Base-by-base conservation (phyloP, 1,140 invertebrate genomes). In the Neuroterus valhalla region DNA sequence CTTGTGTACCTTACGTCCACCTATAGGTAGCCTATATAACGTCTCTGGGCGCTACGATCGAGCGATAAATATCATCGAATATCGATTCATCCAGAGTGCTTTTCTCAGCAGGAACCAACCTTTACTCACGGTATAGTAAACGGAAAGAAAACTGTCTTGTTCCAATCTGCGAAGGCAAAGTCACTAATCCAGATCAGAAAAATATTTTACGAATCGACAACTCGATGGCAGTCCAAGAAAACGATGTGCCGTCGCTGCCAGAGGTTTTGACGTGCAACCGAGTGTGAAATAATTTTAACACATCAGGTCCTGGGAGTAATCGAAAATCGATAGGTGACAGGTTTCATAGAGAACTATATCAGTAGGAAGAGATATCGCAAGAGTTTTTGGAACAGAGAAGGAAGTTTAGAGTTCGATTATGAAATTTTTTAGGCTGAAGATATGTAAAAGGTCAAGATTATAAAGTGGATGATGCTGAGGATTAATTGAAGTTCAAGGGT, bases 261-360 rank as follows among this genome's bases (percentile, higher is more conserved):
- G 66, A 19, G 19, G 67, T 48, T 68, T 68, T 71, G n/a, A 75
- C 69, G 72, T 71, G 72, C 75, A 70, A 77, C 66, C 74, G 66
- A 71, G 68, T 71, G 50, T 67, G 74, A 79, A 79, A 77, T 79
- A 75, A 79, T 67, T 75, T 68, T 23, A 31, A 31, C 26, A 62
- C 52, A 11, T 2, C 52, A 48, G 71, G 72, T 72, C 66, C 42
- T 68, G 46, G 44, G 26, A 45, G 68, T 82, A 77, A 82, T 82
- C 79, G 79, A 79, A 81, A 82, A 82, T 82, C 81, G 75, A 82
- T 82, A 76, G 11, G 15, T 15, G 21, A 14, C 52, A 62, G 5
- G 21, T 62, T 23, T 5, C 12, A 14, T 1, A 62, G 8, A 52
- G 12, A 52, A 23, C 1, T 26, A 23, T 19, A 38, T 38, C 31